A percentile compares a stretch with the other conserved stretches of the same genome.
Conservation (phyloP, 2,888 invertebrate species). For the Ophion slaviceki region DNA sequence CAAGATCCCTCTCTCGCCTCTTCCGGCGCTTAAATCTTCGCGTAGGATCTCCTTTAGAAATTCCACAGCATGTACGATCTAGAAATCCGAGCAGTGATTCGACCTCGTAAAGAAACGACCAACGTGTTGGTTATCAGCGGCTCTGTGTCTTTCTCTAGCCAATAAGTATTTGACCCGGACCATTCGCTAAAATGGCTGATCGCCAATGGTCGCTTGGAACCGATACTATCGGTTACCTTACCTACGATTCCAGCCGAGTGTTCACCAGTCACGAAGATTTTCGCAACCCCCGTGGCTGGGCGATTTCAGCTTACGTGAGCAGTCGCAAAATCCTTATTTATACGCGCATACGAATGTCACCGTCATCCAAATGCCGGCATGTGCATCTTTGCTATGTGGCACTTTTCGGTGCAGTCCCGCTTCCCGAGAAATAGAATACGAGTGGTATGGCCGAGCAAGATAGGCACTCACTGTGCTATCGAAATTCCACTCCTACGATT, state of each 20-base stretch:
- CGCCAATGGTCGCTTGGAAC: slow-evolving; percentile 21
- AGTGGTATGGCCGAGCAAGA: slow-evolving; percentile 11
- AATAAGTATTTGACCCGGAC: slow-evolving; percentile 4
- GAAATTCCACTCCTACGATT: slow-evolving; percentile 32
- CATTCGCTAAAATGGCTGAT: slow-evolving; percentile 26
- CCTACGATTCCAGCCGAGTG: slow-evolving; percentile 1
- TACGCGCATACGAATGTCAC: not conserved
- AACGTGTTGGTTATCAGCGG: slow-evolving; percentile 21
- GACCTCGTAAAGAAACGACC: slow-evolving; percentile 10
- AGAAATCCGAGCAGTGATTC: slow-evolving; percentile 13
- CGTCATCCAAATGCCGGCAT: not conserved
- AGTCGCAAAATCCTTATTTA: slow-evolving; percentile 4
- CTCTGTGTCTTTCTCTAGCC: not conserved
- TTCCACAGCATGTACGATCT: slow-evolving; percentile 19
- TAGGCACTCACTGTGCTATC: slow-evolving; percentile 36
- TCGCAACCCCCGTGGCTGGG: slow-evolving; percentile 14
- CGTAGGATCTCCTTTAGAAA: slow-evolving; percentile 30
- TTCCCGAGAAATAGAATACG: slow-evolving; percentile 21
- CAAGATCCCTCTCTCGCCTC: slow-evolving; percentile 35
- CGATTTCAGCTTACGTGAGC: slow-evolving; percentile 15
- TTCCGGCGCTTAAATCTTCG: slow-evolving; percentile 24
- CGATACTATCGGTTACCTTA: slow-evolving; percentile 11
- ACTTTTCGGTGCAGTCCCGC: slow-evolving; percentile 16
- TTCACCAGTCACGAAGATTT: slow-evolving; percentile 24
- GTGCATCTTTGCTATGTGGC: not conserved